Evolutionary conservation across 2,113 vertebrate species (phyloP).

Genomic region (Upupa epops): DNA sequence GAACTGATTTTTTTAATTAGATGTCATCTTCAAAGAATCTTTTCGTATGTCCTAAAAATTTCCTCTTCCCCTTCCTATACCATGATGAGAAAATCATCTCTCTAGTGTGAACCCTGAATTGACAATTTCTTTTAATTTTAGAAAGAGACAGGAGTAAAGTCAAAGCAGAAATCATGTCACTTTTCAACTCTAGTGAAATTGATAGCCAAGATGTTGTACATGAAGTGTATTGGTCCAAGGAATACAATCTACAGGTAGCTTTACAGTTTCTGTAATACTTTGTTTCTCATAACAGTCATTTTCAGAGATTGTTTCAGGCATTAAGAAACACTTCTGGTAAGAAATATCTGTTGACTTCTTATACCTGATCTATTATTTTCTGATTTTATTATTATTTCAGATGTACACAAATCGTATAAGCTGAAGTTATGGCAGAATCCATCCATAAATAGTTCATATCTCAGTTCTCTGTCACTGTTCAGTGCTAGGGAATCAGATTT

Average conservation of each 20-base stretch:
- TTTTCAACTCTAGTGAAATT: neutral
- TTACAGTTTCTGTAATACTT: neutral
- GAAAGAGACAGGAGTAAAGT: neutral
- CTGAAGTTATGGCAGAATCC: neutral
- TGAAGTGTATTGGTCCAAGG: neutral
- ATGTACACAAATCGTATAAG: neutral
- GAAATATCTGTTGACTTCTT: neutral
- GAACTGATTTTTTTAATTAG: neutral
- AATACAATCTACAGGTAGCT: neutral
- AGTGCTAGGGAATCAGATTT: neutral
- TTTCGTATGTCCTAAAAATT: neutral
- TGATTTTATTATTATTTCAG: neutral
- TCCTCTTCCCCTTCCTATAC: neutral
- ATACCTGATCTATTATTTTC: neutral
- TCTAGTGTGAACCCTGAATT: neutral
- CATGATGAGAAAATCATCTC: fast-evolving
- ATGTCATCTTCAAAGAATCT: neutral
- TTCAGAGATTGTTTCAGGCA: neutral
- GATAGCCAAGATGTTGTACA: neutral
- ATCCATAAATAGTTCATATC: neutral
- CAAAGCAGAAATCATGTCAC: neutral
- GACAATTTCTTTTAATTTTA: neutral
- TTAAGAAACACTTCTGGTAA: neutral
- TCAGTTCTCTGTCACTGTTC: neutral
- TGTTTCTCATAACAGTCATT: neutral